A percentile compares a stretch with the other conserved stretches of the same genome.
Evolutionary conservation across 2,888 invertebrate genomes (phyloP).

Genomic region (Aelia acuminata): DNA sequence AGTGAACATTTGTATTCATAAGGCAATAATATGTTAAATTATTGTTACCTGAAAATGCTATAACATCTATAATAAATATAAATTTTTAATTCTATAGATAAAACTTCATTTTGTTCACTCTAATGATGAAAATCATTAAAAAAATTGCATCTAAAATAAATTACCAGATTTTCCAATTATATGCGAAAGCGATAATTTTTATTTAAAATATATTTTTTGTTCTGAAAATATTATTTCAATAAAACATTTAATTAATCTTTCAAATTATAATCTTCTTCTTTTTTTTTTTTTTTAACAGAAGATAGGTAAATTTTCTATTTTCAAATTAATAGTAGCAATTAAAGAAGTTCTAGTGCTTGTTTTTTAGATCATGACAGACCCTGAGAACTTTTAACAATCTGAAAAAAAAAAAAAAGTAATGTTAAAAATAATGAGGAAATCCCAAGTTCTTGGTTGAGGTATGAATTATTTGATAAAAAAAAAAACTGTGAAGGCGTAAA

Average conservation of each 20-base stretch:
- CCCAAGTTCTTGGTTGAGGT: too few relatives aligned
- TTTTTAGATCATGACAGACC: slow-evolving; percentile 55
- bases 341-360: slow-evolving; percentile 36
- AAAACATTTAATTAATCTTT: not conserved
- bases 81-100: not conserved
- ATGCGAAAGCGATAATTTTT: not conserved
- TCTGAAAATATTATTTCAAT: not conserved
- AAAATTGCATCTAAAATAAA: not conserved
- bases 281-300: too few relatives aligned
- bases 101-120: not conserved
- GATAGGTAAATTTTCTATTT: too few relatives aligned
- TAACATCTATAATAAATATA: not conserved
- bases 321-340: not conserved
- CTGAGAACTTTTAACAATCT: slow-evolving; percentile 57
- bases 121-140: not conserved
- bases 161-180: not conserved
- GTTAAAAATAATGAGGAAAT: not conserved
- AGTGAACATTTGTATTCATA: not conserved
- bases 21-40: not conserved
- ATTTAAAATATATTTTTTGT: slow-evolving; percentile 6
- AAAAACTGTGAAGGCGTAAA: too few relatives aligned
- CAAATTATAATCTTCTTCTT: not conserved
- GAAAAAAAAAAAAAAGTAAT: slow-evolving; percentile 1
- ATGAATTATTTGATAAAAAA: too few relatives aligned
- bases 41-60: not conserved